phyloP scores from a whole-genome alignment of 2,113 vertebrate species.

The Erythrocebus patas region DNA sequence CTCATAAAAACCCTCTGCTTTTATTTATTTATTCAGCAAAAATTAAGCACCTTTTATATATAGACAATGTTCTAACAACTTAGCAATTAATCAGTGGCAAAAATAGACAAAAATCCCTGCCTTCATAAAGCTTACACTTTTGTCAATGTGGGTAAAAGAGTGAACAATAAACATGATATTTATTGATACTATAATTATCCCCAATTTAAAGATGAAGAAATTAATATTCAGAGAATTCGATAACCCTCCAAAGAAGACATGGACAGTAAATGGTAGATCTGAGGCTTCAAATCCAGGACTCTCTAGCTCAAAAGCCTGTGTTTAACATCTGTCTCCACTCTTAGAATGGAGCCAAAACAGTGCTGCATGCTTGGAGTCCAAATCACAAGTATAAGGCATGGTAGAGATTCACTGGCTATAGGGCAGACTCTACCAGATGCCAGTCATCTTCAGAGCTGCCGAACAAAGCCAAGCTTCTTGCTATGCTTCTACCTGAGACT shows the following conservation, averaged over 20 bases:
- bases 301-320: background rate
- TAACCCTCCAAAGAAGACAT: background rate
- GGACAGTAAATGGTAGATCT: background rate
- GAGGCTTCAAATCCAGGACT: background rate
- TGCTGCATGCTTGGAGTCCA: background rate
- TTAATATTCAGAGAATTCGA: constrained; percentile 4
- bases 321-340: background rate
- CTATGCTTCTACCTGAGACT: background rate
- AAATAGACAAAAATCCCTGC: background rate
- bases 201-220: background rate
- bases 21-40: background rate
- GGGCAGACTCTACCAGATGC: background rate
- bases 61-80: background rate
- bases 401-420: background rate
- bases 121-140: background rate
- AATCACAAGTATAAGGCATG: background rate
- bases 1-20: background rate
- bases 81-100: background rate
- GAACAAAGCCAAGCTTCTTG: background rate
- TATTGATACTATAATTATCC: background rate
- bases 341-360: background rate
- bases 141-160: background rate
- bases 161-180: background rate
- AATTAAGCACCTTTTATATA: background rate
- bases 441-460: background rate